phyloP scores from a whole-genome alignment of 2,888 invertebrate genomes.

The Drosophila peninsularis region DNA sequence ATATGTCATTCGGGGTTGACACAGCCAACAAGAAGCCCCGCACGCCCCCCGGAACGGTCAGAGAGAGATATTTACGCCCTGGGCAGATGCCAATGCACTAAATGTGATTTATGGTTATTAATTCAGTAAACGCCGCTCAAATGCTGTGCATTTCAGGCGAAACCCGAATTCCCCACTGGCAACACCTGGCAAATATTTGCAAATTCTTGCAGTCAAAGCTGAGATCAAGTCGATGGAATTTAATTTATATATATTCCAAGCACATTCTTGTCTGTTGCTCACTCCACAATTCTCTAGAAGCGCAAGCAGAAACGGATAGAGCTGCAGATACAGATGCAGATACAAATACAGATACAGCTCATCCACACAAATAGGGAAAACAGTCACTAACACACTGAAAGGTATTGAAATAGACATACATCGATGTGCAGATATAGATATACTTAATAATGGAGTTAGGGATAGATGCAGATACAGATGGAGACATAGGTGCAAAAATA shows the following conservation, averaged over 20 bases:
- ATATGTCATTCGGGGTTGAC: constrained; percentile 4
- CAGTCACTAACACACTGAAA: too few species aligned
- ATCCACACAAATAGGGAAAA: too few species aligned
- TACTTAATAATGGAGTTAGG: too few species aligned
- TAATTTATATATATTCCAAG: constrained; percentile 71
- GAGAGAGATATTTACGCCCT: constrained; percentile 36
- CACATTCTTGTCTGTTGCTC: constrained; percentile 3
- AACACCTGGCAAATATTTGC: constrained; percentile 53
- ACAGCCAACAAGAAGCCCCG: neutral
- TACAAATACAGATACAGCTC: too few species aligned
- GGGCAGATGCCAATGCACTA: constrained; percentile 43
- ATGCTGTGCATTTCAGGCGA: constrained; percentile 28
- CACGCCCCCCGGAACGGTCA: constrained; percentile 3
- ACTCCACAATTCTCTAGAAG: constrained; percentile 17
- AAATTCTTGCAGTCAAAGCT: constrained; percentile 31
- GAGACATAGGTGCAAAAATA: neutral
- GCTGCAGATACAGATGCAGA: neutral
- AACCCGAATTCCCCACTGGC: constrained; percentile 10
- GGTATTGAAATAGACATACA: too few species aligned
- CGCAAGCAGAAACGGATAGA: neutral
- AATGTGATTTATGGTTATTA: constrained; percentile 70
- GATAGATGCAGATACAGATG: neutral
- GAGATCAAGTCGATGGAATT: constrained; percentile 57
- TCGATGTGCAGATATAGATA: too few species aligned
- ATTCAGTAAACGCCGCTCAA: constrained; percentile 55